Percentiles rank a stretch among this genome's conserved stretches.
phyloP scores from a whole-genome alignment of 2,888 invertebrate species.

The Eupithecia centaureata region DNA sequence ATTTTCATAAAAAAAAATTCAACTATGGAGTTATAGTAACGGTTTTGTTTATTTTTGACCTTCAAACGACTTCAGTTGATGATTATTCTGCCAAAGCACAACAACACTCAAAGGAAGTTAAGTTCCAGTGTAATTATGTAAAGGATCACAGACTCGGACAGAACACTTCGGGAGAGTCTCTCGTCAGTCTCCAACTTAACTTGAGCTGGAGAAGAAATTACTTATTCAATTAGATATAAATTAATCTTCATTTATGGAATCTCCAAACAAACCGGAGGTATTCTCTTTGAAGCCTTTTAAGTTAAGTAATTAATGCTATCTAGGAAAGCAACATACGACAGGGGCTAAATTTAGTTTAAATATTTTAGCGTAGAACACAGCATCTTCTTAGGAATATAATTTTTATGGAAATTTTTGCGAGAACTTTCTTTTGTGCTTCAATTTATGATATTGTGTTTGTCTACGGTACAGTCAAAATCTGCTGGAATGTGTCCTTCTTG shows the following conservation, averaged over 20 bases:
- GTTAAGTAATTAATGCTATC: conserved; percentile 7
- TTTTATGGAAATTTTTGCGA: not conserved
- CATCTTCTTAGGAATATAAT: not conserved
- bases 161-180: not conserved
- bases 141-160: not conserved
- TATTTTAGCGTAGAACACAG: not conserved
- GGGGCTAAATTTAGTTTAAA: not conserved
- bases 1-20: too few species aligned
- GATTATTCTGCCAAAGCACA: too few species aligned
- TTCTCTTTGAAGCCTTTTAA: conserved; percentile 9
- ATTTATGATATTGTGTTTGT: not conserved
- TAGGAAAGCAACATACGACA: not conserved
- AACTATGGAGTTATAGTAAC: too few species aligned
- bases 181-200: conserved; percentile 6
- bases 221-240: conserved; percentile 27
- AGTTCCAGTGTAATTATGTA: not conserved
- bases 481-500: not conserved
- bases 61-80: too few species aligned
- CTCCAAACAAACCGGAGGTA: conserved; percentile 9
- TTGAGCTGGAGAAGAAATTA: conserved; percentile 33
- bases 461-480: not conserved
- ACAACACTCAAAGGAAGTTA: not conserved
- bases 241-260: conserved; percentile 30
- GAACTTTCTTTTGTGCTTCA: too few species aligned
- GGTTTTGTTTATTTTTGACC: too few species aligned